phyloP scores from a whole-genome alignment of 2,888 invertebrate species.

The Sinotaia quadrata region DNA sequence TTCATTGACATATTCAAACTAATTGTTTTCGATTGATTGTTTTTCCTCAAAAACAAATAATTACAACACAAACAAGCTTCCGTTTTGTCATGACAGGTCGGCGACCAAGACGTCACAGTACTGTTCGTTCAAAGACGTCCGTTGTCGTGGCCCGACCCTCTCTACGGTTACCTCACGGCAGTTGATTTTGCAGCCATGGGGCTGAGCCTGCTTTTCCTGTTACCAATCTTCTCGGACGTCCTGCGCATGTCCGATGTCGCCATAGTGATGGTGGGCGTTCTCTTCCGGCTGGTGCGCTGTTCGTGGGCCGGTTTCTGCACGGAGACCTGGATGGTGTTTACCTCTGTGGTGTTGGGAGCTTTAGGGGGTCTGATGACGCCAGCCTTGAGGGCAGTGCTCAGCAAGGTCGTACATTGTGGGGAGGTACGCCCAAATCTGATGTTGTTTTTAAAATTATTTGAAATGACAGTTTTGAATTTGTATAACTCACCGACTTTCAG shows the following conservation, averaged over 20 bases:
- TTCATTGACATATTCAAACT: too few relatives aligned
- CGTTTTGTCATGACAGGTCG: slow-evolving; percentile 68
- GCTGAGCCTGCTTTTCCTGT: slow-evolving; percentile 61
- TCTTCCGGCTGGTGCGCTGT: slow-evolving; percentile 62
- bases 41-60: slow-evolving; percentile 41
- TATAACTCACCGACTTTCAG: too few relatives aligned
- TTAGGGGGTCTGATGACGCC: slow-evolving; percentile 67
- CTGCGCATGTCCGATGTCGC: slow-evolving; percentile 59
- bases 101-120: slow-evolving; percentile 69
- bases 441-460: too few relatives aligned
- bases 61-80: slow-evolving; percentile 59
- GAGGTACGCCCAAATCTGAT: slow-evolving; percentile 68
- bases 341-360: slow-evolving; percentile 62
- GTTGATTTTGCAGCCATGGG: slow-evolving; percentile 70
- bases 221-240: slow-evolving; percentile 63
- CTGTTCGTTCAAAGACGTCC: slow-evolving; percentile 67
- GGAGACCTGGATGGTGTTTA: slow-evolving; percentile 65
- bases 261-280: slow-evolving; percentile 63
- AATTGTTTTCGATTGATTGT: too few relatives aligned
- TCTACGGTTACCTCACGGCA: slow-evolving; percentile 70
- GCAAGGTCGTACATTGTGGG: slow-evolving; percentile 65
- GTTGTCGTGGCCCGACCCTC: slow-evolving; percentile 63
- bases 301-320: slow-evolving; percentile 61
- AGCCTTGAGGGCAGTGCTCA: slow-evolving; percentile 65
- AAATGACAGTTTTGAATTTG: too few relatives aligned